Percentiles rank a stretch among this genome's conserved stretches.
Evolutionary conservation across 53 echinoderm and acorn worm species (phyloP).

Genomic region (Pentamera pediparva): DNA sequence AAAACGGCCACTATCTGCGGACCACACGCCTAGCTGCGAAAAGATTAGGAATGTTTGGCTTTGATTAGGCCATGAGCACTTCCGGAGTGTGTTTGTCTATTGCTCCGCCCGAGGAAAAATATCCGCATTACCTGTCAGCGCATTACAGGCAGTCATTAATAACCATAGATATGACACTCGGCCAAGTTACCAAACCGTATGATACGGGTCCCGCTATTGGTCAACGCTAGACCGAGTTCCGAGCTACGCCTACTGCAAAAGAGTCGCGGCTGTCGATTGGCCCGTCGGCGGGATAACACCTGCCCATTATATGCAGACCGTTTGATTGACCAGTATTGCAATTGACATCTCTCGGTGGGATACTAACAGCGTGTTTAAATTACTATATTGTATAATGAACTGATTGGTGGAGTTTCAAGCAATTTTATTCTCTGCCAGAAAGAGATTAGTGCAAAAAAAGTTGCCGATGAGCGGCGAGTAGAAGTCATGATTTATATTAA

Average conservation of each 20-base stretch:
- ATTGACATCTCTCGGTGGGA: background rate
- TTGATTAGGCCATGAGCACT: conserved; percentile 11
- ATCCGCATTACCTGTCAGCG: conserved; percentile 34
- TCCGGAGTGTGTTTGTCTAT: conserved; percentile 31
- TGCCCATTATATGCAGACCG: conserved; percentile 20
- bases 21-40: conserved; percentile 17
- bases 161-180: conserved; percentile 26
- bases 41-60: conserved; percentile 11
- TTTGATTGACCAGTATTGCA: conserved; percentile 9
- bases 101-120: conserved; percentile 35
- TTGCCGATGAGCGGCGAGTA: background rate
- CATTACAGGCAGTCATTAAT: conserved; percentile 35
- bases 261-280: conserved; percentile 25
- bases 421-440: too few relatives aligned
- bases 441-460: background rate
- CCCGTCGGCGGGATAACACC: conserved; percentile 5
- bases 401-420: too few relatives aligned
- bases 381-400: background rate
- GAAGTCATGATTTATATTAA: too few relatives aligned
- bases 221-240: background rate
- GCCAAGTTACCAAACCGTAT: conserved; percentile 19
- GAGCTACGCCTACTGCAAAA: conserved; percentile 26
- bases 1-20: background rate
- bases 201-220: conserved; percentile 22
- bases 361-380: background rate